A percentile compares a stretch with the other conserved stretches of the same genome.
Evolutionary conservation across 2,113 vertebrate genomes (phyloP).

Genomic region (Apodemus speciosus): DNA sequence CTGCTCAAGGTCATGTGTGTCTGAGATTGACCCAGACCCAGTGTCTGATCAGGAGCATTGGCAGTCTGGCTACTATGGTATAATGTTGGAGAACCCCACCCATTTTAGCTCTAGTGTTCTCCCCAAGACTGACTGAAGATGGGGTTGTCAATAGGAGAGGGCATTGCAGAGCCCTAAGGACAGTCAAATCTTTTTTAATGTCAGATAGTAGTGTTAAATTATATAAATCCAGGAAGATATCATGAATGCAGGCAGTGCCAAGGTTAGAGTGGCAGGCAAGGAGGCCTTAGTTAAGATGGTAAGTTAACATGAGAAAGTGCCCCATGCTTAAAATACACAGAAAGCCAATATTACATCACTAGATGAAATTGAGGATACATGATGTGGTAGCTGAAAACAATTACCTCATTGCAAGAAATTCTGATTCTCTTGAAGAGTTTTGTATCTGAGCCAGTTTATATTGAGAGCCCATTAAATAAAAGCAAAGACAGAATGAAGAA

Average conservation of each 20-base stretch:
- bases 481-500: background rate
- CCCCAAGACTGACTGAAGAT: background rate
- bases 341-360: background rate
- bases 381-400: background rate
- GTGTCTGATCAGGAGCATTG: background rate
- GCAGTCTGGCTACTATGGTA: background rate
- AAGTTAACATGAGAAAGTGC: background rate
- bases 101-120: background rate
- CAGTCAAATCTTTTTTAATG: background rate
- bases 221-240: background rate
- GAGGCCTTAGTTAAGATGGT: background rate
- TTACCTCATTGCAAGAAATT: background rate
- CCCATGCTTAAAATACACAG: background rate
- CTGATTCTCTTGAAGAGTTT: background rate
- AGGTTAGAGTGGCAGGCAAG: background rate
- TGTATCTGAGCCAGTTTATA: background rate
- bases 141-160: background rate
- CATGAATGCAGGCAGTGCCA: background rate
- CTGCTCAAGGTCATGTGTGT: background rate
- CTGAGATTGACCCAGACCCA: background rate
- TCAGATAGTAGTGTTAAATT: background rate
- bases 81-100: background rate
- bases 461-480: background rate
- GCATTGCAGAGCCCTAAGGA: background rate
- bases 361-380: background rate